phyloP scores from a whole-genome alignment of 2,888 invertebrate species.

The Yponomeuta sedellus region DNA sequence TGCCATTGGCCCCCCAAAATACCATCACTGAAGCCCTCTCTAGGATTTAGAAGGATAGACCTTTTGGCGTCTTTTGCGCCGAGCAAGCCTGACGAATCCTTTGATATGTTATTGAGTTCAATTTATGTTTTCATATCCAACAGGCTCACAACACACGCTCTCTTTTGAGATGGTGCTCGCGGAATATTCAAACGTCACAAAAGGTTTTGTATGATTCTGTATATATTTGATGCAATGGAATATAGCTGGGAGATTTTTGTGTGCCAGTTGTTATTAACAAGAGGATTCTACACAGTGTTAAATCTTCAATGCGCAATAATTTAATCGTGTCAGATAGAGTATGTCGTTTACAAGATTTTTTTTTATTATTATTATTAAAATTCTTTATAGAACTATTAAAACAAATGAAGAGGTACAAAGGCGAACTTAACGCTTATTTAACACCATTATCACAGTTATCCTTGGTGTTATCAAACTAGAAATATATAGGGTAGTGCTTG shows the following conservation, averaged over 20 bases:
- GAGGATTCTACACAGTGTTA: too few relatives aligned
- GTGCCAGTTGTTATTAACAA: too few relatives aligned
- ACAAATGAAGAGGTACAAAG: too few relatives aligned
- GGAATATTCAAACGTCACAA: slow-evolving; percentile 14
- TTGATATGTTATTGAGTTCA: slow-evolving; percentile 61
- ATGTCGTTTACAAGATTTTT: too few relatives aligned
- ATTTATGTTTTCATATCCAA: slow-evolving; percentile 52
- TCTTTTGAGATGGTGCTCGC: slow-evolving; percentile 21
- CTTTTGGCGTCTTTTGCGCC: slow-evolving; percentile 31
- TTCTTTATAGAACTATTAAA: too few relatives aligned
- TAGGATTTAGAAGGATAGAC: slow-evolving; percentile 45
- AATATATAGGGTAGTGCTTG: too few relatives aligned
- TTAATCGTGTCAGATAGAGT: too few relatives aligned
- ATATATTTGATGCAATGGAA: neutral
- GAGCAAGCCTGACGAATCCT: slow-evolving; percentile 44
- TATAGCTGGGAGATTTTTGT: neutral
- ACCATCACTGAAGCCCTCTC: slow-evolving; percentile 38
- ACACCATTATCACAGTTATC: too few relatives aligned
- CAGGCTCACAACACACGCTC: slow-evolving; percentile 26
- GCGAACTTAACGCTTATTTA: too few relatives aligned
- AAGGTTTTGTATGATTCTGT: slow-evolving; percentile 9
- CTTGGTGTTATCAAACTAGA: too few relatives aligned
- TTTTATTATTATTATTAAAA: too few relatives aligned
- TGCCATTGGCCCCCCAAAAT: slow-evolving; percentile 28
- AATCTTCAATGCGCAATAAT: too few relatives aligned